Base-by-base conservation (phyloP, 2,888 invertebrate species). In the Lobophora halterata region DNA sequence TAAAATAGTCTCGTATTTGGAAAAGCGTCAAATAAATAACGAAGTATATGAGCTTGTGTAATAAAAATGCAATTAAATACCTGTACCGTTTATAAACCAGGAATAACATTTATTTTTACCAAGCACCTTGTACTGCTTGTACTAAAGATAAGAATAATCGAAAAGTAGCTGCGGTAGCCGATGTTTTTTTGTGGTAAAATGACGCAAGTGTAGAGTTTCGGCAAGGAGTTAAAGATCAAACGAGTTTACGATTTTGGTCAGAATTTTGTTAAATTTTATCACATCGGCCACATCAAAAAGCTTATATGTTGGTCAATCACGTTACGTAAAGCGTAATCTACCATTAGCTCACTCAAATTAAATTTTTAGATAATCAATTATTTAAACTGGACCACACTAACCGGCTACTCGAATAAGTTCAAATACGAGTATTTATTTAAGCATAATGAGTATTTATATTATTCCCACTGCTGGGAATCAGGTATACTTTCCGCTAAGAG, bases 1-100 rank as follows among this genome's bases (percentile, higher is more conserved):
- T 49, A 47, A 46, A 46, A 48, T 25, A 31, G 42, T 36, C 28
- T 25, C 24, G 48, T 50, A 40, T 51, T 50, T 50, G 36, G 32
- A 44, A 39, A 23, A 40, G 48, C 46, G 41, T 48, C 48, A 35
- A 49, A 54, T 50, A 49, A 53, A 49, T 43, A 45, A 42, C 37
- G 35, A 39, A 45, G 36, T 44, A 23, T 48, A 44, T 33, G 46
- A 36, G 35, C 36, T 17, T 26, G 19, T 17, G 44, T 23, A 45
- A 36, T 29, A 35, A 39, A 49, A 43, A 40, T 16, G 27, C 24
- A 14, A 41, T 45, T 39, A 40, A 49, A 39, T 27, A 36, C 40
- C 39, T 30, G 33, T 31, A 27, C 24, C 32, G 33, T 43, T 41
- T 24, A 8, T 12, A 32, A 36, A 37, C 29, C 16, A 17, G 14